A percentile compares a stretch with the other conserved stretches of the same genome.
phyloP scores from a whole-genome alignment of 1,140 invertebrate genomes.

The Lerema accius region DNA sequence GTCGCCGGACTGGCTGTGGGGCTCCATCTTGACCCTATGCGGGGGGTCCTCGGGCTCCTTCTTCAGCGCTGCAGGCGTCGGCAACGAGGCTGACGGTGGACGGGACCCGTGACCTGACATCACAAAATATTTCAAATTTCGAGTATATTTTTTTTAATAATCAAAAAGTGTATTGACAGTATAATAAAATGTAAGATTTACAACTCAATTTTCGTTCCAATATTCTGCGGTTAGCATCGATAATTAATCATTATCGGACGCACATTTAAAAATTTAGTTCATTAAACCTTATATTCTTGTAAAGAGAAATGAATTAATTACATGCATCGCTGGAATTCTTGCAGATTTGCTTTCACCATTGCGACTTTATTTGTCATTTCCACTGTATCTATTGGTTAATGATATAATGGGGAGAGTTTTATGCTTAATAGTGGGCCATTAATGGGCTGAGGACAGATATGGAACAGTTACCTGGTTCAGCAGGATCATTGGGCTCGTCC shows the following conservation, averaged over 20 bases:
- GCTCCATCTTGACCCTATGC: constrained; percentile 79
- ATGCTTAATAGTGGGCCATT: no score
- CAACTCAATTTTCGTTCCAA: no score
- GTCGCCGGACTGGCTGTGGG: constrained; percentile 70
- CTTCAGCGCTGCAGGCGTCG: constrained; percentile 75
- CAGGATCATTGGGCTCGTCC: constrained; percentile 79
- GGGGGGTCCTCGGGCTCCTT: constrained; percentile 78
- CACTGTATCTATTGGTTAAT: constrained; percentile 7
- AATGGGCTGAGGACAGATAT: no score
- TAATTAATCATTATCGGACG: no score
- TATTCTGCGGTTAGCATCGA: no score
- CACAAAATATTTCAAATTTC: no score
- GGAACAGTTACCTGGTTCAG: constrained; percentile 74
- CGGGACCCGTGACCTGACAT: constrained; percentile 75
- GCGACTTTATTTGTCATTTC: constrained; percentile 30
- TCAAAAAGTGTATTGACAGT: no score
- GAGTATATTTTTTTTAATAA: no score
- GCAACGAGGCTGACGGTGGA: constrained; percentile 73
- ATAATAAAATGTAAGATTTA: no score
- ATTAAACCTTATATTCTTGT: constrained; percentile 18
- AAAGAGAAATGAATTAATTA: constrained; percentile 55
- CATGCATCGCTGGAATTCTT: constrained; percentile 39
- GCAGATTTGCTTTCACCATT: constrained; percentile 41
- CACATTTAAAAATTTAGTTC: no score
- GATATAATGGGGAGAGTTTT: no score